Percentiles rank a stretch among this genome's conserved stretches.
phyloP scores from a whole-genome alignment of 2,113 vertebrate species.

The Pteropus alecto region DNA sequence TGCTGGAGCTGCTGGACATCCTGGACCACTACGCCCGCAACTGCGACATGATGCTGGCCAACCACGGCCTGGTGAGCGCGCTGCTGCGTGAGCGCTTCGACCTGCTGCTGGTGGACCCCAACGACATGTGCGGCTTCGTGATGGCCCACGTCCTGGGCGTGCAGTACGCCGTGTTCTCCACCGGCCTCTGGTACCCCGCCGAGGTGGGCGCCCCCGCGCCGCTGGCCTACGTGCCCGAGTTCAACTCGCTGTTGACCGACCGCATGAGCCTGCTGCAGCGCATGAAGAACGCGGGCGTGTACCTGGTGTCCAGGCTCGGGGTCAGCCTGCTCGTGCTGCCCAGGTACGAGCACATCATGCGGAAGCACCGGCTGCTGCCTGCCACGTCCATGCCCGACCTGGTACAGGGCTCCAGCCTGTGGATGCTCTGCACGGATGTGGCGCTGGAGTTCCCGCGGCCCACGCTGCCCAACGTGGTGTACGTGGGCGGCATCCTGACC shows the following conservation, averaged over 20 bases:
- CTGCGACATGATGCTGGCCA: constrained; percentile 95
- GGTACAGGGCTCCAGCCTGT: constrained; percentile 94
- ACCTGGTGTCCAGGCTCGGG: constrained; percentile 94
- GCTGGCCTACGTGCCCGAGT: constrained; percentile 96
- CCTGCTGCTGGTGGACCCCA: constrained; percentile 96
- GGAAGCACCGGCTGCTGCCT: constrained; percentile 89
- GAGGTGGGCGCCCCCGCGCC: constrained; percentile 97
- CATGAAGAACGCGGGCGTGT: constrained; percentile 93
- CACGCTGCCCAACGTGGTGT: constrained; percentile 97
- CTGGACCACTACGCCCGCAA: constrained; percentile 97
- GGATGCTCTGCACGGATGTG: constrained; percentile 98
- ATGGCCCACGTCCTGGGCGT: constrained; percentile 96
- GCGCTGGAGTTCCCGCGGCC: constrained; percentile 98
- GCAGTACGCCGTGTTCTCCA: constrained; percentile 96
- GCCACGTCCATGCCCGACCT: constrained; percentile 93
- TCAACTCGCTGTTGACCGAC: constrained; percentile 98
- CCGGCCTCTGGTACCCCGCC: constrained; percentile 98
- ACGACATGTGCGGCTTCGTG: constrained; percentile 99
- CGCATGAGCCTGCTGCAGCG: constrained; percentile 93
- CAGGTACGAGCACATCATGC: constrained; percentile 97
- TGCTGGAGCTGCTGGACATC: constrained; percentile 96
- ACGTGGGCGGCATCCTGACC: constrained; percentile 98
- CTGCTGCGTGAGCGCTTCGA: constrained; percentile 73
- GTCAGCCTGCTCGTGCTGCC: constrained; percentile 95
- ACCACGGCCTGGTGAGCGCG: constrained; percentile 70